phyloP scores from a whole-genome alignment of 1,140 invertebrate species.

The Panagrolaimus sp. region DNA sequence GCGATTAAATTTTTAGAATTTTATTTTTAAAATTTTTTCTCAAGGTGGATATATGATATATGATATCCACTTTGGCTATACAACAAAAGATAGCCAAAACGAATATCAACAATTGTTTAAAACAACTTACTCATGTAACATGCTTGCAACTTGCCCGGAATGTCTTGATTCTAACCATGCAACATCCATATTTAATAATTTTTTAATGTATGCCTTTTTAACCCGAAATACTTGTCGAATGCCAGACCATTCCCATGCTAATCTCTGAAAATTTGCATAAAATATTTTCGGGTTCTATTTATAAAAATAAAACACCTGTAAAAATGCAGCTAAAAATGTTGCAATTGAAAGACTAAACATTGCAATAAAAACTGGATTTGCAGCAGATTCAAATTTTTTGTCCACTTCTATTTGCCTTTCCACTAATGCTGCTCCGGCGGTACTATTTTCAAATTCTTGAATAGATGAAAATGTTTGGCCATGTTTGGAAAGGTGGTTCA shows the following conservation, averaged over 20 bases:
- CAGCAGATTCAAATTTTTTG: conserved; percentile 38
- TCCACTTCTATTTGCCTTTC: conserved; percentile 41
- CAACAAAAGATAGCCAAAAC: no score
- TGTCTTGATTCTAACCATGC: conserved; percentile 56
- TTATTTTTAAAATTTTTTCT: no score
- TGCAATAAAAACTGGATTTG: conserved; percentile 51
- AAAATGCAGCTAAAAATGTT: conserved; percentile 55
- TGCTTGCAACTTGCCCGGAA: conserved; percentile 53
- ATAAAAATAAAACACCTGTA: conserved; percentile 41
- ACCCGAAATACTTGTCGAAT: conserved; percentile 57
- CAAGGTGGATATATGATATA: no score
- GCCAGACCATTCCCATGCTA: conserved; percentile 51
- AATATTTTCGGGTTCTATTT: neutral
- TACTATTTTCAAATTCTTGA: conserved; percentile 25
- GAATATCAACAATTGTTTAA: conserved; percentile 9
- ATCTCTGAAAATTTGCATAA: conserved; percentile 39
- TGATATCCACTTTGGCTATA: no score
- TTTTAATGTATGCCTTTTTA: conserved; percentile 53
- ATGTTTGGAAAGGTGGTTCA: conserved; percentile 18
- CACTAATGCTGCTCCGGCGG: conserved; percentile 20
- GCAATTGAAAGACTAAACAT: conserved; percentile 48
- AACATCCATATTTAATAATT: conserved; percentile 55
- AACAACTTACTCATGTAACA: conserved; percentile 52
- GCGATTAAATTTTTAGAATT: conserved; percentile 61
- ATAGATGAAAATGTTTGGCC: neutral